Base-by-base conservation (phyloP, 1,140 invertebrate species). In the Drosophila kepulauana region DNA sequence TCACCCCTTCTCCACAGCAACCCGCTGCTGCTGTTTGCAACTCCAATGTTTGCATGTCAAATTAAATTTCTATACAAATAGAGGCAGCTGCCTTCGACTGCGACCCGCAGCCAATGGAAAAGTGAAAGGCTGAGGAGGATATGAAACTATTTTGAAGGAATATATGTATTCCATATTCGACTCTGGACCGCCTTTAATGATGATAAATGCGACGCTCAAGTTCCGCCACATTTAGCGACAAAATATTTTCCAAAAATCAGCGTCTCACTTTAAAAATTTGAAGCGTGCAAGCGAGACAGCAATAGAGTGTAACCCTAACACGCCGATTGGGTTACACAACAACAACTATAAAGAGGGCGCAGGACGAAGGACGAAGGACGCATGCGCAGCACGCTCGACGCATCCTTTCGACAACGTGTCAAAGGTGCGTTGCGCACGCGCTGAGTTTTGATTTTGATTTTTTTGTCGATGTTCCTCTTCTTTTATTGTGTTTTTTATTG, bases 51-150 rank as follows among this genome's bases (percentile, higher is more conserved):
- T 89, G 86, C 85, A 89, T 89, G 85, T 89, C 85, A 89, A 89
- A 90, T 90, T 85, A 46, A 81, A 85, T 90, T 90, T 88, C 81
- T 78, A 90, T 77, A 90, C 85, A 90, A 89, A 89, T 65, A 89
- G 51, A 78, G 65, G 38, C 86, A 89, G 85, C 85, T 89, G 85
- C 49, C 30, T 25, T 25, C 54, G n/a, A 43, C 5, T 5, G 41
- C 41, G 61, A 69, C 77, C 85, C 75, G 78, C 85, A 80, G 85
- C 62, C 63, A 59, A 6, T 6, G 49, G 28, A 57, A 85, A 85
- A 86, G 81, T 85, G 82, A 85, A 85, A 86, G 81, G 81, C 69
- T 80, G n/a, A 49, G 28, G n/a, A 38, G 13, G 5, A 66, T 7
- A 35, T 8, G 11, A 2, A 38, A 16, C 20, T 25, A 25, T 25